Evolutionary conservation across 2,888 invertebrate species (phyloP).

Genomic region (Acholoe squamosa): DNA sequence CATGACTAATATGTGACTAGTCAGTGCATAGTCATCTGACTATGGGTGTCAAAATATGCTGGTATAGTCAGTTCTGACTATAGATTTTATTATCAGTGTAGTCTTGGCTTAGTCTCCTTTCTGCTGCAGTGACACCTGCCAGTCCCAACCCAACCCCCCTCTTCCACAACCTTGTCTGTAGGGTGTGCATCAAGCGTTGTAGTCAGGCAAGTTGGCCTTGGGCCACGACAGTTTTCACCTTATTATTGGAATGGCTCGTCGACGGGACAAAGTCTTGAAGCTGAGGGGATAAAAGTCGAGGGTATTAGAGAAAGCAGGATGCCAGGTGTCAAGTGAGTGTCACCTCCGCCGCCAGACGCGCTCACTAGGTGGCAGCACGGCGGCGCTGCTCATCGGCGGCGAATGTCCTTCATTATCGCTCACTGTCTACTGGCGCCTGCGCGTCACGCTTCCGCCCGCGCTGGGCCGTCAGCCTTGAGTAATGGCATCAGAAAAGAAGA

Average conservation of each 20-base stretch:
- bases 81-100: no score
- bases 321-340: constrained; percentile 51
- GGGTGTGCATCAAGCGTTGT: not conserved
- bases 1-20: no score
- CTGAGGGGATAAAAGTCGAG: constrained; percentile 1
- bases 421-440: not conserved
- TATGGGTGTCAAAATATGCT: no score
- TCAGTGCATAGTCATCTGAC: no score
- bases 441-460: not conserved
- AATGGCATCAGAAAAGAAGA: constrained; percentile 22
- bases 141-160: no score
- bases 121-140: not conserved
- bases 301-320: constrained; percentile 56
- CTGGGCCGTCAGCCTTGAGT: not conserved
- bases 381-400: not conserved
- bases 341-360: constrained; percentile 14
- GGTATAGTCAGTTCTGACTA: no score
- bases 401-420: constrained; percentile 43
- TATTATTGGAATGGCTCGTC: constrained; percentile 46
- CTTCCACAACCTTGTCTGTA: not conserved
- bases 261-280: constrained; percentile 6
- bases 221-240: constrained; percentile 47
- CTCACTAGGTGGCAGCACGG: not conserved
- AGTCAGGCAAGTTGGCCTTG: not conserved
- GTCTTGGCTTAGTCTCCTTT: not conserved